Evolutionary conservation across 2,888 invertebrate species (phyloP).

Genomic region (Cataglyphis altisquamis): DNA sequence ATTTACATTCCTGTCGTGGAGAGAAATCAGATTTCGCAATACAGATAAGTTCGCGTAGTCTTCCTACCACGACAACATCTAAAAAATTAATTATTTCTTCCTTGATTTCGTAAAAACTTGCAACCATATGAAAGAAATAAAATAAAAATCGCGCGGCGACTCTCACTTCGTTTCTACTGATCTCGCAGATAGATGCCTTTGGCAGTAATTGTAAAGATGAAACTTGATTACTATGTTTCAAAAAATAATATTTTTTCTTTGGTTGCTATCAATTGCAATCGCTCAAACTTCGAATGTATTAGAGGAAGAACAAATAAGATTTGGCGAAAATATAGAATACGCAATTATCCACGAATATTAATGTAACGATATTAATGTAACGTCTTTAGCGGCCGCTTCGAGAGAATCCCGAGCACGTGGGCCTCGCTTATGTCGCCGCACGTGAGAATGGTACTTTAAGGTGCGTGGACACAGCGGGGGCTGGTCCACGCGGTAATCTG

Average conservation of each 20-base stretch:
- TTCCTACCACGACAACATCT: not conserved
- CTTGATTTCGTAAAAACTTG: slow-evolving; percentile 29
- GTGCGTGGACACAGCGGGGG: slow-evolving; percentile 80
- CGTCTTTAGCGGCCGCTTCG: slow-evolving; percentile 32
- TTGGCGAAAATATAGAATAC: not conserved
- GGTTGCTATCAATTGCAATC: not conserved
- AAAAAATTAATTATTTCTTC: slow-evolving; percentile 13
- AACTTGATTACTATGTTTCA: not conserved
- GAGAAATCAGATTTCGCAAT: slow-evolving; percentile 18
- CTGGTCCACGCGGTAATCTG: slow-evolving; percentile 80
- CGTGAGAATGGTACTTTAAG: slow-evolving; percentile 84
- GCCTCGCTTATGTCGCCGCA: slow-evolving; percentile 79
- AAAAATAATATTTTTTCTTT: not conserved
- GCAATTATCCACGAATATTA: not conserved
- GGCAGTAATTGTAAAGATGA: not conserved
- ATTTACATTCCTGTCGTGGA: not conserved
- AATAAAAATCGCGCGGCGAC: not conserved
- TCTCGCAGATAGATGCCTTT: not conserved
- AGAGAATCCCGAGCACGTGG: slow-evolving; percentile 71
- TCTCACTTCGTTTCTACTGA: slow-evolving; percentile 9
- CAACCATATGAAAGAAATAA: slow-evolving; percentile 5
- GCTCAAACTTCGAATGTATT: not conserved
- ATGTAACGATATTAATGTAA: slow-evolving; percentile 10
- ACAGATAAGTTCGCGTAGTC: not conserved
- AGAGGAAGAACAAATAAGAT: not conserved